phyloP scores from a whole-genome alignment of 2,797 vertebrate species.

The Gila robusta region DNA sequence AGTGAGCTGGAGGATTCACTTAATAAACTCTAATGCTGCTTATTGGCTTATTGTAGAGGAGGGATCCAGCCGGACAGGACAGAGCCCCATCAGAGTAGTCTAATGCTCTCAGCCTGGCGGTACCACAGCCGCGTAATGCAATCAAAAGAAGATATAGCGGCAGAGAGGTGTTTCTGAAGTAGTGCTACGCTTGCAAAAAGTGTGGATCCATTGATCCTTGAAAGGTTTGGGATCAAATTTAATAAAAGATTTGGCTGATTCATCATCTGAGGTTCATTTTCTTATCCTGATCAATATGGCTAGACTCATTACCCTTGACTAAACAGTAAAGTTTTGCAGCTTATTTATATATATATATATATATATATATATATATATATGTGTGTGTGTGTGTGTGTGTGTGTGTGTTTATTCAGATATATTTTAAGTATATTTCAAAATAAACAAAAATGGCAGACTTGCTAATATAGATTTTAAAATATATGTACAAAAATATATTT shows the following conservation, averaged over 20 bases:
- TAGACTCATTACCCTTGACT: neutral
- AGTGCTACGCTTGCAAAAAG: conserved; percentile 1
- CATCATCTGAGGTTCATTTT: neutral
- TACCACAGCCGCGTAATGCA: conserved; percentile 46
- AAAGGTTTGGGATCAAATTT: conserved; percentile 12
- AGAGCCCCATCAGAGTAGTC: conserved; percentile 42
- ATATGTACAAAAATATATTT: neutral
- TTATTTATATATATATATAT: too few species aligned
- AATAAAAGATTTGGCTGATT: conserved; percentile 17
- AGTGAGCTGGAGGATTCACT: conserved; percentile 29
- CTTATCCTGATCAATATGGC: conserved; percentile 2
- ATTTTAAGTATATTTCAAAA: neutral
- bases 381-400: too few species aligned
- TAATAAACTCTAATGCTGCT: conserved; percentile 47
- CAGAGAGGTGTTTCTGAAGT: conserved; percentile 24
- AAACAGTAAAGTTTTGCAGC: neutral
- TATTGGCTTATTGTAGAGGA: conserved; percentile 27
- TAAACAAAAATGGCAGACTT: neutral
- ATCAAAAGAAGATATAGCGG: conserved; percentile 47
- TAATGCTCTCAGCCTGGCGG: conserved; percentile 48
- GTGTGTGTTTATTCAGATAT: neutral
- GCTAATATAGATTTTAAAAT: neutral
- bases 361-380: too few species aligned
- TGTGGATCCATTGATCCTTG: neutral
- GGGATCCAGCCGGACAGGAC: conserved; percentile 1